Evolutionary conservation across 2,113 vertebrate species (phyloP), one percentile per base, ranked within the genome.

Genomic region (Strix uralensis): DNA sequence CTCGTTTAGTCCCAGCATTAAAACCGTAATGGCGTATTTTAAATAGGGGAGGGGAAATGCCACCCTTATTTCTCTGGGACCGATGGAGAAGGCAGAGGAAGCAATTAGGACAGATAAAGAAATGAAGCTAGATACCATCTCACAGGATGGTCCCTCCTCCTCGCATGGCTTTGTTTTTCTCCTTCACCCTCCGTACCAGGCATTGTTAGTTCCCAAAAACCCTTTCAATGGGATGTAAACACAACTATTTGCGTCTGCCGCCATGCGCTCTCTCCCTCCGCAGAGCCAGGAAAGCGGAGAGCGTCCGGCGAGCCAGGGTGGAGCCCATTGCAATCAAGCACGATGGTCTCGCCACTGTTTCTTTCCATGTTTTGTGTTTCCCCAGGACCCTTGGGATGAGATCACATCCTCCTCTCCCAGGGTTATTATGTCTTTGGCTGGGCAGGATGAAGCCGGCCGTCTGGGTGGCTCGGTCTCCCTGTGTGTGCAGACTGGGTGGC

Each of bases 311-410:
- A 88, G 88, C 92, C 75, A 95, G 95, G 94, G 93, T 85, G 92
- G 94, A 94, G 94, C 93, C 94, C 49, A 2, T 21, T 9, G 49
- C 90, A 96, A 93, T 96, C 96, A 95, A 91, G 72, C 10, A 1
- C 11, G 30, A 96, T 72, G 95, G 86, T 90, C 90, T 59, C 11
- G 11, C 75, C 59, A 4, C 89, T 80, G 36, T 77, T 96, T 83
- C 94, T 95, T 96, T 97, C 95, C 83, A 93, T 36, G 94, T 84
- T 97, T 96, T 97, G 93, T 94, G 70, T 97, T 97, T 90, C 90
- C 92, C 83, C 4, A 3, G 72, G 90, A 81, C 94, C 93, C 90
- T 89, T 84, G 88, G 92, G 86, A 92, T 96, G 97, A 97, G 95
- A 87, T 97, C 94, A 96, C 94, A 97, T 97, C 97, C 97, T 97